Evolutionary conservation across 2,113 vertebrate species (phyloP).

Genomic region (Smithornis capensis): DNA sequence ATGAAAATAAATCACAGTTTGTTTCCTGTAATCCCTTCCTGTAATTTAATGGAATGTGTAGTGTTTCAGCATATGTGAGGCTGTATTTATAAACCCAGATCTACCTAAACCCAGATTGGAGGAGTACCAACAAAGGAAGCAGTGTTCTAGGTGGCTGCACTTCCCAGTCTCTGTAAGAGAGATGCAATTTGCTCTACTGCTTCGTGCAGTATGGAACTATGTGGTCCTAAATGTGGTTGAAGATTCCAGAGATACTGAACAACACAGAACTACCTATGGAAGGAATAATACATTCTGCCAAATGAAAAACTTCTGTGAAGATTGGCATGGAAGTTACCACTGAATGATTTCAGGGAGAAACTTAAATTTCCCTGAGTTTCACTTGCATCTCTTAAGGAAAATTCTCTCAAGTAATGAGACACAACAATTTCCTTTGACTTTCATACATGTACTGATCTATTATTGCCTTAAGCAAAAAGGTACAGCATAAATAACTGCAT

Average conservation of each 20-base stretch:
- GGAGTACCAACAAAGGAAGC: background rate
- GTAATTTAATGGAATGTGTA: background rate
- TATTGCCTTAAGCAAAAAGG: slow-evolving; percentile 28
- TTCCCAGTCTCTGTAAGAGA: background rate
- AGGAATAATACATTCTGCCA: background rate
- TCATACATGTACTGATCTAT: background rate
- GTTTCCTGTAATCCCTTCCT: too few species aligned
- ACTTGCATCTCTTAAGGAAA: background rate
- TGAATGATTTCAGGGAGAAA: background rate
- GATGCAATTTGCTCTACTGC: background rate
- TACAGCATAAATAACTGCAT: slow-evolving; percentile 38
- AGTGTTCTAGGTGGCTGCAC: background rate
- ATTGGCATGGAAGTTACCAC: background rate
- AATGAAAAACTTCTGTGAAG: slow-evolving; percentile 4
- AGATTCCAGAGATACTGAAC: background rate
- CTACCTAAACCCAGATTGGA: background rate
- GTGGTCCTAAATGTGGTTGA: background rate
- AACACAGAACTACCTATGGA: background rate
- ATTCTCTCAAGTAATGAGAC: background rate
- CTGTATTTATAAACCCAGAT: background rate
- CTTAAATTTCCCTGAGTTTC: background rate
- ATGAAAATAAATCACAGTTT: too few species aligned
- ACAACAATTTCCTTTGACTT: background rate
- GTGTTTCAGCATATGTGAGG: background rate
- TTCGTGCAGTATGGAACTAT: rapidly evolving